A percentile compares a stretch with the other conserved stretches of the same genome.
phyloP scores from a whole-genome alignment of 2,888 invertebrate genomes.

The Neria commutata region DNA sequence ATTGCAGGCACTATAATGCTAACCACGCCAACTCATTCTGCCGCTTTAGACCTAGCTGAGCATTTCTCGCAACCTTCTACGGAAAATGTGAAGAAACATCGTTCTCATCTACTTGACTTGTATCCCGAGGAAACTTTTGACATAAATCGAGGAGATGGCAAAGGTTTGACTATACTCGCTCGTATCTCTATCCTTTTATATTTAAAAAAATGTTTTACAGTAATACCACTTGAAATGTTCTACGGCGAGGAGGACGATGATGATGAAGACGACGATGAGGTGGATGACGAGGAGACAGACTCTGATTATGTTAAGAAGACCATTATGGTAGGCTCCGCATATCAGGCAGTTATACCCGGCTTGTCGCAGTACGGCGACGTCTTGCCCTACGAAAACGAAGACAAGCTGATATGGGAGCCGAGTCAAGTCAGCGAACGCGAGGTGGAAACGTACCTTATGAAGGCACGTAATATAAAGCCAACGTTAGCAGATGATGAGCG shows the following conservation, averaged over 20 bases:
- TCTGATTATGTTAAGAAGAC: slow-evolving; percentile 63
- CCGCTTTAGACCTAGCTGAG: no score
- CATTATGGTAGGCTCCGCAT: slow-evolving; percentile 94
- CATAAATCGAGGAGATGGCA: background rate
- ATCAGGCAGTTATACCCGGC: slow-evolving; percentile 92
- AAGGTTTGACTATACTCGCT: slow-evolving; percentile 2
- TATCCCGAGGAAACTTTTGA: slow-evolving; percentile 60
- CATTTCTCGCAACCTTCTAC: slow-evolving; percentile 1
- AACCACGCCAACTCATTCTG: no score
- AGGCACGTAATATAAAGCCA: slow-evolving; percentile 50
- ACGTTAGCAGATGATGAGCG: slow-evolving; percentile 24
- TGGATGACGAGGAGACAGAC: slow-evolving; percentile 48
- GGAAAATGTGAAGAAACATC: slow-evolving; percentile 47
- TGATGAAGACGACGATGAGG: slow-evolving; percentile 36
- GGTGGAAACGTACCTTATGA: slow-evolving; percentile 80
- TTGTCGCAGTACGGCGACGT: slow-evolving; percentile 91
- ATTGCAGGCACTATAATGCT: background rate
- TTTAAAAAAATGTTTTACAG: background rate
- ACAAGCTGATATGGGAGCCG: slow-evolving; percentile 93
- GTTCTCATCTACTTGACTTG: slow-evolving; percentile 66
- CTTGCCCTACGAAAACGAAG: slow-evolving; percentile 94
- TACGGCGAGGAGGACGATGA: slow-evolving; percentile 72
- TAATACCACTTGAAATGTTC: slow-evolving; percentile 67
- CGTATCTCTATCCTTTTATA: background rate
- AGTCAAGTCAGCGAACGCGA: slow-evolving; percentile 72